Evolutionary conservation across 2,888 invertebrate genomes (phyloP), one percentile per base, ranked within the genome.

Genomic region (Thymelicus sylvestris): DNA sequence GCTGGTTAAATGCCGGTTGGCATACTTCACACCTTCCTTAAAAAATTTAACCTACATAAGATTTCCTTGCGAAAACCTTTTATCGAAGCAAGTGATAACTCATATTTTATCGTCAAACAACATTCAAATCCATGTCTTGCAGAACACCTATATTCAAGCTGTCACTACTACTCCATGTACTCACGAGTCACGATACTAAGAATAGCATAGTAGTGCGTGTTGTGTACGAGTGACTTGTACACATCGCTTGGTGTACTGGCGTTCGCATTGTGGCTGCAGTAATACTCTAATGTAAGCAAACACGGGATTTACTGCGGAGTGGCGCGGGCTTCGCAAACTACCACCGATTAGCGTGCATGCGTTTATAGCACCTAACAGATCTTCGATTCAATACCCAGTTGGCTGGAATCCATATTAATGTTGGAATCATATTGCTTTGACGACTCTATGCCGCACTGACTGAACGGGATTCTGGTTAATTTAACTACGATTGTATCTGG

Each of bases 181-280:
- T 6, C 48, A 48, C 12, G 0, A 50, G 6, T n/a, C 31, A n/a
- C 12, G 5, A 50, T 57, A 57, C 57, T 5, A 44, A 31, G 59
- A 24, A 13, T 57, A 31, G 8, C 7, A 31, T 13, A 57, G 19
- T 13, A n/a, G 13, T 31, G 13, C 4, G n/a, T 12, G 62, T 41
- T 65, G 39, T 41, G 41, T 50, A 41, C 13, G 50, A 52, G 63
- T 38, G 52, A 64, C 64, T 38, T 31, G n/a, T 52, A 8, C 7
- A 7, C 38, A 38, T 15, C 44, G 44, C 61, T 62, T 44, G n/a
- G 12, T 44, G 48, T 4, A 47, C 48, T 47, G 63, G 39, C 64
- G 64, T 39, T 75, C 81, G 82, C 85, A 86, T 88, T 87, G 88
- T 87, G 83, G 83, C 79, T 81, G 80, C 83, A 79, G 80, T 83